Base-by-base conservation (phyloP, 2,113 vertebrate genomes). In the Pedionomus torquatus region DNA sequence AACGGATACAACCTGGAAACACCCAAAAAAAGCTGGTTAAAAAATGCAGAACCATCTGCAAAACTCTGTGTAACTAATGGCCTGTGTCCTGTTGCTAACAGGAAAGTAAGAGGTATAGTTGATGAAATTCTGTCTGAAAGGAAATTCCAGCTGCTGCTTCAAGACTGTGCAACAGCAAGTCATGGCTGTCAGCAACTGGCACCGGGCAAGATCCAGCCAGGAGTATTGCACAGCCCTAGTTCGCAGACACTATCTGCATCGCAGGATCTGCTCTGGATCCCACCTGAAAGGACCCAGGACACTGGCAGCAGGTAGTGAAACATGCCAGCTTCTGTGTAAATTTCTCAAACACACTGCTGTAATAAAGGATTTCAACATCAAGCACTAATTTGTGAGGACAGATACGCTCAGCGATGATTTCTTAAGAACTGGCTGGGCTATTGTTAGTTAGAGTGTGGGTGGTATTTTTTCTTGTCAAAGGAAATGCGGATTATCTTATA, bases 391-490 rank as follows among this genome's bases (percentile, higher is more conserved):
- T 61, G 57, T 90, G 83, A 92, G 83, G 48, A 76, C 41, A 92
- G 33, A 65, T 89, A 20, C n/a, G 26, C 65, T 92, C 72, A 87
- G 35, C 57, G 77, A 18, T 1, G 7, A 60, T 82, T 96, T 88
- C 88, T 52, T 82, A 68, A 90, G 83, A 96, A 60, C 72, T 78
- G 72, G 58, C 57, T 57, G 69, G 61, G 57, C 44, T 93, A 54
- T 76, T 84, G 88, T 90, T 64, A 86, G 89, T 83, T 70, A 7
- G 11, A 60, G 64, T 26, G 89, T 91, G 72, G 80, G 83, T 20
- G 72, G 69, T 52, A 48, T 48, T 89, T 89, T 91, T 75, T 89
- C 83, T 95, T 89, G 65, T 81, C 83, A 87, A 93, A 89, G 92
- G 90, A 96, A 92, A 75, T 49, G 44, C 0, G 0, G 83, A 95